phyloP scores from a whole-genome alignment of 2,888 invertebrate genomes.

The Eupithecia centaureata region DNA sequence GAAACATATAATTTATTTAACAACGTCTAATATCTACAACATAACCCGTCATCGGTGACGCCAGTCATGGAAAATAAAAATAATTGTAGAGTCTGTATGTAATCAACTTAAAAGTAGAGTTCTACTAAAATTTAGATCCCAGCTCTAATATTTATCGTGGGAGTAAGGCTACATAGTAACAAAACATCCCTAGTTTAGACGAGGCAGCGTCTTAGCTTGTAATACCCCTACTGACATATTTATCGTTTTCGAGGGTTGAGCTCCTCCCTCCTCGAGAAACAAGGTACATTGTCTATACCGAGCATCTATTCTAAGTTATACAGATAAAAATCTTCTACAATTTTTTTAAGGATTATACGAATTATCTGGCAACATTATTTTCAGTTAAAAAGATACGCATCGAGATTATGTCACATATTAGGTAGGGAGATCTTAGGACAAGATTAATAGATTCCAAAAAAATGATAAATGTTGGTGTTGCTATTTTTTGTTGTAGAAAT shows the following conservation, averaged over 20 bases:
- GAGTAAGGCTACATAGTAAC: background rate
- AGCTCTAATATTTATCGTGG: background rate
- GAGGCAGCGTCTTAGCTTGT: slow-evolving; percentile 67
- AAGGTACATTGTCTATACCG: slow-evolving; percentile 40
- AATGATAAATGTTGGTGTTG: background rate
- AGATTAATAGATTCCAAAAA: background rate
- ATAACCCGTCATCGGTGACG: too few species aligned
- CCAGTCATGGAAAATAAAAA: too few species aligned
- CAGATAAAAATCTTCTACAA: slow-evolving; percentile 54
- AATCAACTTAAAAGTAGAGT: too few species aligned
- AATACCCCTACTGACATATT: slow-evolving; percentile 82
- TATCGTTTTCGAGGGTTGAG: slow-evolving; percentile 76
- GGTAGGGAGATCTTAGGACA: background rate
- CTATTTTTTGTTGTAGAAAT: background rate
- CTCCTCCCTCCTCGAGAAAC: slow-evolving; percentile 54
- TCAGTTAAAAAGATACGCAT: background rate
- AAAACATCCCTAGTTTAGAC: slow-evolving; percentile 51
- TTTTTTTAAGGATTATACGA: slow-evolving; percentile 4
- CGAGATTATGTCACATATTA: background rate
- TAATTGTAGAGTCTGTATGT: too few species aligned
- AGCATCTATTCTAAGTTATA: slow-evolving; percentile 47
- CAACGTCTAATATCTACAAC: too few species aligned
- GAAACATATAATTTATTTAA: background rate
- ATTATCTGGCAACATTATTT: slow-evolving; percentile 29
- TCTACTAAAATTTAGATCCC: background rate